Conservation (phyloP, 2,797 vertebrate species). For the Moxostoma hubbsi region DNA sequence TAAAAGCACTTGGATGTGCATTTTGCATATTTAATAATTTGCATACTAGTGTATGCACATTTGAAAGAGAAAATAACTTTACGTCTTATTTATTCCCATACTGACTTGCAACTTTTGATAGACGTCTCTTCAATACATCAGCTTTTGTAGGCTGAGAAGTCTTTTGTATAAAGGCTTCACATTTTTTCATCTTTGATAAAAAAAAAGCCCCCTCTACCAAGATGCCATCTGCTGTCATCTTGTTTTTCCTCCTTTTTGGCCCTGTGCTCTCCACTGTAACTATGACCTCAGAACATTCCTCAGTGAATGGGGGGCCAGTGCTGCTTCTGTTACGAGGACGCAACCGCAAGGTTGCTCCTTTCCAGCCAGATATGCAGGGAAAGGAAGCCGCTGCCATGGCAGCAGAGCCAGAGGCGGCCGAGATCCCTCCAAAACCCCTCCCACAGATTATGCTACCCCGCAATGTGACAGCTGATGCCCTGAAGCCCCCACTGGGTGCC, state of each 20-base stretch:
- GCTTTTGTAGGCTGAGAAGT: conserved; percentile 51
- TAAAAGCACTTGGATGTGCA: conserved; percentile 40
- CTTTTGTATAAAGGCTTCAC: conserved; percentile 52
- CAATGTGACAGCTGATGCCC: conserved; percentile 75
- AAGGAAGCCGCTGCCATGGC: conserved; percentile 63
- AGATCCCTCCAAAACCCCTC: conserved; percentile 77
- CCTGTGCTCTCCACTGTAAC: conserved; percentile 69
- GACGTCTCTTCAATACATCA: conserved; percentile 37
- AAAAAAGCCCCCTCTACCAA: conserved; percentile 26
- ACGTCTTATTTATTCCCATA: conserved; percentile 59
- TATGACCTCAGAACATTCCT: conserved; percentile 60
- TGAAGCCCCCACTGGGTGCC: conserved; percentile 75
- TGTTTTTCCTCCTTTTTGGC: conserved; percentile 66
- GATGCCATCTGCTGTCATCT: conserved; percentile 56
- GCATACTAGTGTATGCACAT: conserved; percentile 56
- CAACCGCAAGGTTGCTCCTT: conserved; percentile 63
- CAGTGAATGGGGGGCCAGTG: conserved; percentile 49
- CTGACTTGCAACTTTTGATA: conserved; percentile 50
- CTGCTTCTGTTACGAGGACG: conserved; percentile 60
- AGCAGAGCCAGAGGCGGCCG: conserved; percentile 66
- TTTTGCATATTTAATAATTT: conserved; percentile 50
- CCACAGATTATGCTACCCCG: conserved; percentile 83
- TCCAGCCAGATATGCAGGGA: conserved; percentile 37
- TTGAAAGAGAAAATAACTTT: conserved; percentile 38
- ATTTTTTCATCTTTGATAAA: conserved; percentile 36